A percentile compares a stretch with the other conserved stretches of the same genome.
phyloP scores from a whole-genome alignment of 2,888 invertebrate species.

The Aleiodes leptofemur region DNA sequence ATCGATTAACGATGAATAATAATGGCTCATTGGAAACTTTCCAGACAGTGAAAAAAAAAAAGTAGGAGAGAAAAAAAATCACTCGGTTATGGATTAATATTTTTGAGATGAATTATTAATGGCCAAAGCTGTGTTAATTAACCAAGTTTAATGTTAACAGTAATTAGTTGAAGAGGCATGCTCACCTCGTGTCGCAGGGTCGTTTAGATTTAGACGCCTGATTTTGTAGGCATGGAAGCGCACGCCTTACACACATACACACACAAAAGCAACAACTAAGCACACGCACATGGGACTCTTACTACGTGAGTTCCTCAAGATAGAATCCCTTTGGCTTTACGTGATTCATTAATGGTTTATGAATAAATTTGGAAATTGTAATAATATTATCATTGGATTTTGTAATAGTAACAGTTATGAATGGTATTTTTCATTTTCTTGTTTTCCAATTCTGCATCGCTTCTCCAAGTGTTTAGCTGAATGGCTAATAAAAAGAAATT shows the following conservation, averaged over 20 bases:
- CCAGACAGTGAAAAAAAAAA: slow-evolving; percentile 6
- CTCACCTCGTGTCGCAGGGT: slow-evolving; percentile 54
- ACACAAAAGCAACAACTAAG: slow-evolving; percentile 36
- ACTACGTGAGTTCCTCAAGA: slow-evolving; percentile 12
- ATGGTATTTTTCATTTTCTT: no score
- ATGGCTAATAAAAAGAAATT: no score
- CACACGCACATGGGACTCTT: slow-evolving; percentile 14
- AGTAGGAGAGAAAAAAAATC: slow-evolving; percentile 6
- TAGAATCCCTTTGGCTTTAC: neutral
- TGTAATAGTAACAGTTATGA: no score
- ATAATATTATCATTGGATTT: no score
- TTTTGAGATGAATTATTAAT: slow-evolving; percentile 25
- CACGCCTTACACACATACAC: slow-evolving; percentile 51
- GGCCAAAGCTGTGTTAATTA: slow-evolving; percentile 59
- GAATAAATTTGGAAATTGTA: no score
- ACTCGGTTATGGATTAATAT: slow-evolving; percentile 3
- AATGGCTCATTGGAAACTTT: slow-evolving; percentile 18
- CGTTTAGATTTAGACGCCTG: slow-evolving; percentile 72
- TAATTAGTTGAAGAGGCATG: slow-evolving; percentile 65
- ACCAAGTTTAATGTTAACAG: slow-evolving; percentile 68
- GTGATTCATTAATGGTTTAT: no score
- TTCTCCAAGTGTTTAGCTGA: no score
- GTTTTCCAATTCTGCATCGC: no score
- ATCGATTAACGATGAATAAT: slow-evolving; percentile 33
- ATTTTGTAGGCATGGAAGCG: slow-evolving; percentile 68